phyloP scores from a whole-genome alignment of 2,888 invertebrate genomes.

The Patella ulyssiponensis region DNA sequence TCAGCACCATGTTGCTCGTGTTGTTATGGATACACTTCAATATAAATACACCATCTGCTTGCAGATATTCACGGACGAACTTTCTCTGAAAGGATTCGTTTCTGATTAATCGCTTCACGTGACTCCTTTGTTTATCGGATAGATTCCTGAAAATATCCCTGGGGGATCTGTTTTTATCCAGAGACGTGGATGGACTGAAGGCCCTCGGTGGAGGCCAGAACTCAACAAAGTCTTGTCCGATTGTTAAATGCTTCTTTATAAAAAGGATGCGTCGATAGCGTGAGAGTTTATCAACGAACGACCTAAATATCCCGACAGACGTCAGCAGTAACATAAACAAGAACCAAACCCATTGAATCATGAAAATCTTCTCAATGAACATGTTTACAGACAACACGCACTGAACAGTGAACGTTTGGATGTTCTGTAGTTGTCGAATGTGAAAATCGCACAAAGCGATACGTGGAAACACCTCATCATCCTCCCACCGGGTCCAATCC shows the following conservation, averaged over 20 bases:
- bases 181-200: too few species aligned
- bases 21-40: background rate
- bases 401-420: conserved; percentile 55
- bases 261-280: conserved; percentile 1
- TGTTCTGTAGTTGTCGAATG: conserved; percentile 56
- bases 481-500: conserved; percentile 43
- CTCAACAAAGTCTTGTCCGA: background rate
- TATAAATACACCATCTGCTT: conserved; percentile 13
- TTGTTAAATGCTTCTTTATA: conserved; percentile 11
- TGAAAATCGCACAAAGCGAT: conserved; percentile 56
- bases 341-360: conserved; percentile 57
- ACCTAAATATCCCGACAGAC: background rate
- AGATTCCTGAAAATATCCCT: background rate
- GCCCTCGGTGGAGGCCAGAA: too few species aligned
- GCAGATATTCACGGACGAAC: conserved; percentile 12
- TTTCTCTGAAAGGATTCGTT: background rate
- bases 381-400: conserved; percentile 56
- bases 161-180: too few species aligned
- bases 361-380: conserved; percentile 59
- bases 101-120: conserved; percentile 22
- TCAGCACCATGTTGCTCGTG: background rate
- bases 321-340: conserved; percentile 49
- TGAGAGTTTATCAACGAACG: conserved; percentile 6
- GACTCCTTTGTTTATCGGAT: conserved; percentile 44
- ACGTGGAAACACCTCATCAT: conserved; percentile 50